Base-by-base conservation (phyloP, 92 coral and sea anemone genomes). In the Phenganax subtilis region DNA sequence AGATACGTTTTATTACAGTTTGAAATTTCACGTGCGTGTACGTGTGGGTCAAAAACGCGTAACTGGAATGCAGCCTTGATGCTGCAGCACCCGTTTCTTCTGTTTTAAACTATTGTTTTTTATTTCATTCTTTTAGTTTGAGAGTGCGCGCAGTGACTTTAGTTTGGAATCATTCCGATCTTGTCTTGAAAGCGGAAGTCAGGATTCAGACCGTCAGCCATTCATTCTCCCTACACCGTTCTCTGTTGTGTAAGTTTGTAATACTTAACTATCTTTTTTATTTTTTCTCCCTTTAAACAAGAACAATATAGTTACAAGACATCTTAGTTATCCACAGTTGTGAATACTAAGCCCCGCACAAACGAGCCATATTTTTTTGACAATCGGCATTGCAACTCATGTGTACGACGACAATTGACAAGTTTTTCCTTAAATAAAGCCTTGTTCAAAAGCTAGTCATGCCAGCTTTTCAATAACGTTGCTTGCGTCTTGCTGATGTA, bases 111-210 rank as follows among this genome's bases (percentile, higher is more conserved):
- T 37, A 37, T 37, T 37, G 47, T 37, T 37, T 37, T 5, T 2
- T 37, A 37, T 37, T 37, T 37, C 47, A 37, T 37, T 1, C 67
- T 30, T 87, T 7, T n/a, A 91, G 97, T 85, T 66, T 76, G 93
- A 85, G 2, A 93, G 97, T 81, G 87, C 84, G 65, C 86, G 85
- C 76, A 92, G 97, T 69, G 58, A 89, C 7, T 15, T 30, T 6
- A 75, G 80, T 55, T 20, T 51, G 58, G 97, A 91, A n/a, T 93
- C 97, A 16, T 93, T 91, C 70, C 90, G 91, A 84, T 93, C 97
- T 12, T 93, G 97, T 80, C 64, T 88, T 2, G 97, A 93, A 61
- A 96, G 91, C 6, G 88, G 5, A 37, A 37, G 47, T 37, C 47
- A 85, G 37, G 67, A 85, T 53, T 65, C 77, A 28, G 91, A 92